phyloP scores from a whole-genome alignment of 2,888 invertebrate genomes.

The Dusona sp. region DNA sequence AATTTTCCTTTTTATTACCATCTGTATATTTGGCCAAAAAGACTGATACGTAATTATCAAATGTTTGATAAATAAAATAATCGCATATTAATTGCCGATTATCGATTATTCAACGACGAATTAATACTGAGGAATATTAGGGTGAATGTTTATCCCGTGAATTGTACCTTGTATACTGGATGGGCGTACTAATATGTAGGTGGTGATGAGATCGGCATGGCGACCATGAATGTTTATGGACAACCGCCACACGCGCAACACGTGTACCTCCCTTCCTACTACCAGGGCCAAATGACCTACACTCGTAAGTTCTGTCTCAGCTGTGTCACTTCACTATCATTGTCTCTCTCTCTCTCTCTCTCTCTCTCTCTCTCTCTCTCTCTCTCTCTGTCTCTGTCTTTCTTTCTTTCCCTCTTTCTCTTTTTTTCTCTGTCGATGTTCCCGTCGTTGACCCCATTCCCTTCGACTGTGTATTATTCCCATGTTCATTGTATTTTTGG shows the following conservation, averaged over 20 bases:
- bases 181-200: slow-evolving; percentile 79
- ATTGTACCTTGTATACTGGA: slow-evolving; percentile 71
- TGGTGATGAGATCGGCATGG: slow-evolving; percentile 84
- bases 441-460: slow-evolving; percentile 60
- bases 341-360: slow-evolving; percentile 74
- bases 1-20: neutral
- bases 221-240: slow-evolving; percentile 88
- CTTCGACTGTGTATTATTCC: slow-evolving; percentile 49
- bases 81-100: neutral
- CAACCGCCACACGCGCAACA: slow-evolving; percentile 91
- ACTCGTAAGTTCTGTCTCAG: slow-evolving; percentile 89
- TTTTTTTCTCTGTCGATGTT: slow-evolving; percentile 66
- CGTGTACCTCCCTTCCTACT: slow-evolving; percentile 93
- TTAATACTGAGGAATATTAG: slow-evolving; percentile 6
- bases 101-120: neutral
- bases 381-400: slow-evolving; percentile 67
- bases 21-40: neutral
- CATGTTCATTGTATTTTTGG: slow-evolving; percentile 68
- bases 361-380: slow-evolving; percentile 71
- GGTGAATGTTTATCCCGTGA: slow-evolving; percentile 48
- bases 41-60: neutral
- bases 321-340: slow-evolving; percentile 74
- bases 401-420: slow-evolving; percentile 69
- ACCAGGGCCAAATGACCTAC: slow-evolving; percentile 91
- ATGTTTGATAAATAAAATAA: neutral